Percentiles rank a stretch among this genome's conserved stretches.
Conservation (phyloP, 1,140 invertebrate genomes). For the Temnothorax curvispinosus region DNA sequence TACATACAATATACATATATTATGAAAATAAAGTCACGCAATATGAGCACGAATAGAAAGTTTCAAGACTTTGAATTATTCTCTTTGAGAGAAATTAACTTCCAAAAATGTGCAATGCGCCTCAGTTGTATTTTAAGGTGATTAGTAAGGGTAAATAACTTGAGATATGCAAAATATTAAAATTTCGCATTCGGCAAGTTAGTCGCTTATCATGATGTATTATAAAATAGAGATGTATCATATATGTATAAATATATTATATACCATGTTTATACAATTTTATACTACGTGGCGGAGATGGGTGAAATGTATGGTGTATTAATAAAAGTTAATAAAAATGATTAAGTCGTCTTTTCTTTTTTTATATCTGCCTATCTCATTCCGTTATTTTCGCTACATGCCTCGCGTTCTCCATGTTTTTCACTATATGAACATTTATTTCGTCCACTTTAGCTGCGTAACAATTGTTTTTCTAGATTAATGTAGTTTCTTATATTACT, state of each 20-base stretch:
- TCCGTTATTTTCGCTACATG: background rate
- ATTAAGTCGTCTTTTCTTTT: background rate
- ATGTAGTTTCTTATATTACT: background rate
- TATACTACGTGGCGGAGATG: background rate
- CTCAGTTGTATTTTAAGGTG: background rate
- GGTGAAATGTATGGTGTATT: constrained; percentile 32
- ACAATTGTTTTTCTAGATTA: background rate
- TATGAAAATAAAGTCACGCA: background rate
- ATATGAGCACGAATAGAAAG: background rate
- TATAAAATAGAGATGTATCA: background rate
- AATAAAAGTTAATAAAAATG: constrained; percentile 29
- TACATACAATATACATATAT: too few relatives aligned
- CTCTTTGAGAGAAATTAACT: background rate
- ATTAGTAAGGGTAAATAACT: background rate
- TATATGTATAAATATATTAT: constrained; percentile 13
- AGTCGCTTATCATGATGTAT: background rate
- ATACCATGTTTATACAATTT: constrained; percentile 22
- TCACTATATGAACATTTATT: background rate
- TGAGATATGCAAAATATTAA: background rate
- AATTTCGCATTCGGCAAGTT: background rate
- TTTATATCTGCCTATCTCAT: background rate
- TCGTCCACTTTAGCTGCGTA: background rate
- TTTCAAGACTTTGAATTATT: background rate
- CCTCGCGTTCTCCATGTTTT: background rate
- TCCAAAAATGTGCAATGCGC: background rate